Evolutionary conservation across 2,797 vertebrate species (phyloP).

Genomic region (Brachyalestes nurse): DNA sequence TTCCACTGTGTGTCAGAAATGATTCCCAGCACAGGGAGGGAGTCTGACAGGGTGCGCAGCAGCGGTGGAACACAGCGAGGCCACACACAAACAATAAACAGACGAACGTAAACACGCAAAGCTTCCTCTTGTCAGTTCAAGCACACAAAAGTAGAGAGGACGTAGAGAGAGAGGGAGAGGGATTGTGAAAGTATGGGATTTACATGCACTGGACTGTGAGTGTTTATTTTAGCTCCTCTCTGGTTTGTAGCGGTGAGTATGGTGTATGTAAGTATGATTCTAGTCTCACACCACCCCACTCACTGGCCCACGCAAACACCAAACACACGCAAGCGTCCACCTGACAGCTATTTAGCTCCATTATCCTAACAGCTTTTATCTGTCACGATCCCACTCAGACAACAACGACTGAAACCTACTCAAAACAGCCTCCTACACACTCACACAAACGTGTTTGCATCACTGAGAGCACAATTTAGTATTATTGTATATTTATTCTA

Average conservation of each 20-base stretch:
- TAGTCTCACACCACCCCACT: not conserved
- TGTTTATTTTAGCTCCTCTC: not conserved
- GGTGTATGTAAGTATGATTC: not conserved
- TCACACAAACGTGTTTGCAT: not conserved
- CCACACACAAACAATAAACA: constrained; percentile 4
- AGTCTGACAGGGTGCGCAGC: not conserved
- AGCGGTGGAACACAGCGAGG: not conserved
- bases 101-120: not conserved
- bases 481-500: not conserved
- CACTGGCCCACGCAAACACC: not conserved
- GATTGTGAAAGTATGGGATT: not conserved
- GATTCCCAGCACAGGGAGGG: not conserved
- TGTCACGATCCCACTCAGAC: not conserved
- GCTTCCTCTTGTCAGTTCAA: not conserved
- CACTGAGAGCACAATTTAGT: not conserved
- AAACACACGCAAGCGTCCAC: not conserved
- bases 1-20: not conserved
- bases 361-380: not conserved
- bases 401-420: not conserved
- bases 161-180: not conserved
- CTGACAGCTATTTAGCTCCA: not conserved
- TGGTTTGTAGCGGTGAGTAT: not conserved
- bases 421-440: not conserved
- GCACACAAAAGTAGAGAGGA: not conserved
- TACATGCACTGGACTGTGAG: not conserved